Conservation (phyloP, 2,113 vertebrate genomes). For the Ariopsis seemanni region DNA sequence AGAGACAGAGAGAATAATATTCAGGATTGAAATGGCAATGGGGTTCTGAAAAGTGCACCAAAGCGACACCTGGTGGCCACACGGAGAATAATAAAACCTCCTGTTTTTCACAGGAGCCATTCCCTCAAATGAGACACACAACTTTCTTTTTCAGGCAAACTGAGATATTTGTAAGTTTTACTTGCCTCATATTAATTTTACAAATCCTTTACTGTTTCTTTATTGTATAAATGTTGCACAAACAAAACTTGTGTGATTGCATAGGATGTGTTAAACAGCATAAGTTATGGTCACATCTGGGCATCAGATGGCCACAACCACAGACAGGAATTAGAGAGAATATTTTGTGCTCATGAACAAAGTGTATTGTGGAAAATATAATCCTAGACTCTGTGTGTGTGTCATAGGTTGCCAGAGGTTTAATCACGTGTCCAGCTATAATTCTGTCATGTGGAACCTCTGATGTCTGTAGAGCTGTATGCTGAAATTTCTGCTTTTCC, state of each 20-base stretch:
- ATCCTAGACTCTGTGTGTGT: background rate
- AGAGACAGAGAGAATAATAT: background rate
- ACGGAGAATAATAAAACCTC: background rate
- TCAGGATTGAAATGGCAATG: background rate
- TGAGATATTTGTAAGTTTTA: background rate
- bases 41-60: background rate
- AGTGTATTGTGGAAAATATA: background rate
- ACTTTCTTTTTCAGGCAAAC: background rate
- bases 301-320: background rate
- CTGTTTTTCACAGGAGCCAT: too few species aligned
- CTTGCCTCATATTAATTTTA: background rate
- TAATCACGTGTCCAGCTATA: background rate
- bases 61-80: conserved; percentile 7
- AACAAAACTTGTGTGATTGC: background rate
- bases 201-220: background rate
- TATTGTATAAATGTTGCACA: background rate
- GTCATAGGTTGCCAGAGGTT: background rate
- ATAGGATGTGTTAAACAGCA: background rate
- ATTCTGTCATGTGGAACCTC: background rate
- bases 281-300: background rate
- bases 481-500: background rate
- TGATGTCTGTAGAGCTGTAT: background rate
- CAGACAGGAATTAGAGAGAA: background rate
- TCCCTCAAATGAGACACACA: background rate
- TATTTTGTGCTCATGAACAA: background rate